Evolutionary conservation across 2,113 vertebrate species (phyloP).

Genomic region (Turnix velox): DNA sequence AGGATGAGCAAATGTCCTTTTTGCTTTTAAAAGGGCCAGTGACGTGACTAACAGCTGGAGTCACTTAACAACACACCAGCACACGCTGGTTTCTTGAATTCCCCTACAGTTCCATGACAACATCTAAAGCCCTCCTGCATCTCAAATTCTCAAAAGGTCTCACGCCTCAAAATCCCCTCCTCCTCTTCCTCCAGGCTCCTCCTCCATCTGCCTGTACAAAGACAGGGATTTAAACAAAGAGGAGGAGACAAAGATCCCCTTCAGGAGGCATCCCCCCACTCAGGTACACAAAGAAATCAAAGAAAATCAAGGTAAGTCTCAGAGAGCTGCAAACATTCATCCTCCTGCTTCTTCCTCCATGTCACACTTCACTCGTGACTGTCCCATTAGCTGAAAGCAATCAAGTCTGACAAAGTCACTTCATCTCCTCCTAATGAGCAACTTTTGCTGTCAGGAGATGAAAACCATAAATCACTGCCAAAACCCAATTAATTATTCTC

Average conservation of each 20-base stretch:
- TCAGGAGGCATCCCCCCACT: not conserved
- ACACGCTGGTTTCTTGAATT: not conserved
- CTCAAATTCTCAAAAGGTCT: slow-evolving; percentile 24
- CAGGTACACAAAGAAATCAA: not conserved
- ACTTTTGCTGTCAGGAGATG: not conserved
- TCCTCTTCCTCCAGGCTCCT: not conserved
- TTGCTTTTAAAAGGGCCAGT: not conserved
- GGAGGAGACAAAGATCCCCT: not conserved
- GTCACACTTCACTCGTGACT: not conserved
- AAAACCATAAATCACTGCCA: not conserved
- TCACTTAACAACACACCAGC: slow-evolving; percentile 42
- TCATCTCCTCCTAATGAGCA: slow-evolving; percentile 6
- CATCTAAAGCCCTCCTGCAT: not conserved
- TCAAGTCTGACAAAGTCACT: not conserved
- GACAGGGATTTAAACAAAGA: not conserved
- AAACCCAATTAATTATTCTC: not conserved
- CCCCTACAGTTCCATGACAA: slow-evolving; percentile 7
- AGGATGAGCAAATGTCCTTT: not conserved
- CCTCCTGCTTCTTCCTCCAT: not conserved
- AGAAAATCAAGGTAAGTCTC: not conserved
- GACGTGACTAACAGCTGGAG: slow-evolving; percentile 41
- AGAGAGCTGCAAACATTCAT: not conserved
- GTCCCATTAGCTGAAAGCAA: not conserved
- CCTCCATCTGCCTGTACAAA: not conserved
- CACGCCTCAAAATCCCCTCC: not conserved